phyloP scores from a whole-genome alignment of 92 coral and sea anemone genomes.

The Micromussa lordhowensis region DNA sequence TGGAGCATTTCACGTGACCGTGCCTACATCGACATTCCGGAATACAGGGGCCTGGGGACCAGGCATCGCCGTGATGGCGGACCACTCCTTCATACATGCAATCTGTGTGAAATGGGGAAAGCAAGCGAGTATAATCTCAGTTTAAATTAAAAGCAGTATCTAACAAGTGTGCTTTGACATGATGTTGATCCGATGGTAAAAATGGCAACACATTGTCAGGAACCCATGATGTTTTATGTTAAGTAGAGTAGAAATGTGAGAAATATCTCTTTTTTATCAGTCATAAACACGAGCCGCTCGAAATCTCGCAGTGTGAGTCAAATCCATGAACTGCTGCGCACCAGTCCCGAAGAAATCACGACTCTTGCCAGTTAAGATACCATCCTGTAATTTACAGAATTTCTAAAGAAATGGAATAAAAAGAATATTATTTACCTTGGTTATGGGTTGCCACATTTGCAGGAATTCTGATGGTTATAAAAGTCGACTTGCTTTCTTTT shows the following conservation, averaged over 20 bases:
- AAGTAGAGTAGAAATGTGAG: no score
- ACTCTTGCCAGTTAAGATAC: no score
- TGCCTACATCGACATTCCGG: slow-evolving; percentile 91
- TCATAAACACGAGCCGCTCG: no score
- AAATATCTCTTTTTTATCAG: no score
- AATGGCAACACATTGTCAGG: no score
- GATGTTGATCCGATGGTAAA: no score
- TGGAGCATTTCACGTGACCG: slow-evolving; percentile 87
- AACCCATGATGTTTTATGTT: no score
- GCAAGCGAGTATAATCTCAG: background rate
- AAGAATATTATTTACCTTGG: slow-evolving; percentile 10
- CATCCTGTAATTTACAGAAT: background rate
- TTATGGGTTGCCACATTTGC: slow-evolving; percentile 27
- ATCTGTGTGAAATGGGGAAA: slow-evolving; percentile 24
- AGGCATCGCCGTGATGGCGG: slow-evolving; percentile 86
- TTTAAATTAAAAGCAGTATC: background rate
- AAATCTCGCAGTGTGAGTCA: no score
- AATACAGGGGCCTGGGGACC: slow-evolving; percentile 99
- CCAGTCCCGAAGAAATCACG: no score
- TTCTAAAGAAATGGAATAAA: background rate
- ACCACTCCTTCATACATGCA: slow-evolving; percentile 79
- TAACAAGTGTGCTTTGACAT: background rate
- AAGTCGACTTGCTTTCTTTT: slow-evolving; percentile 33
- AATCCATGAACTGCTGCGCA: no score
- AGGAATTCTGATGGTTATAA: slow-evolving; percentile 33